Base-by-base conservation (phyloP, 2,113 vertebrate genomes). In the Cavia aperea region DNA sequence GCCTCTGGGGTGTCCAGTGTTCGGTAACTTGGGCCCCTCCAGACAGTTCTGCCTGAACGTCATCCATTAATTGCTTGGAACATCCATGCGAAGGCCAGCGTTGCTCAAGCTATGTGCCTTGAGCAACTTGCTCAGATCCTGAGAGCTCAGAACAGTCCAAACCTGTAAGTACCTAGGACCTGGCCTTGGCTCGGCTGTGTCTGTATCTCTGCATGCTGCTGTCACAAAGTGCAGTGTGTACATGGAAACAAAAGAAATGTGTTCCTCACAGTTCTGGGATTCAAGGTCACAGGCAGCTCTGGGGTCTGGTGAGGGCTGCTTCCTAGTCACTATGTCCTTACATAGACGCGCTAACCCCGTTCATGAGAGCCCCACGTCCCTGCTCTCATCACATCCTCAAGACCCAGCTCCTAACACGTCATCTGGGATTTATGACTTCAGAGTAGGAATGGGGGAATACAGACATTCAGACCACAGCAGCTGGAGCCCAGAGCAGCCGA, bases 121-220 rank as follows among this genome's bases (percentile, higher is more conserved):
- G 29, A 49, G 19, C 56, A 15, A 33, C 29, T 11, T 33, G 24
- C 56, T 29, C 19, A 9, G 62, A 43, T 24, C 0, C 4, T 1
- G 15, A 56, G 82, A 43, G 21, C 13, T 7, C 51, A 66, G 29
- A 68, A 51, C 10, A 9, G 12, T 78, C 49, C 62, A 36, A 56
- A 13, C 26, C 14, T 19, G 4, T 16, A 46, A 46, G 15, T 7
- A 29, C 21, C 13, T 6, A 46, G 73, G 9, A 23, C 13, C 24
- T 3, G 31, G 9, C 62, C 4, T 31, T 9, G 7, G 19, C 72
- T 78, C 23, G 54, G 26, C 31, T n/a, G n/a, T 26, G 58, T 79
- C 70, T 66, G 33, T 66, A 39, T 49, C n/a, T 5, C 14, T 58
- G 33, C 29, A 33, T 75, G 68, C 21, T 51, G 23, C 15, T 51